Evolutionary conservation across 2,888 invertebrate species (phyloP).

Genomic region (Apomyelois bistriatella): DNA sequence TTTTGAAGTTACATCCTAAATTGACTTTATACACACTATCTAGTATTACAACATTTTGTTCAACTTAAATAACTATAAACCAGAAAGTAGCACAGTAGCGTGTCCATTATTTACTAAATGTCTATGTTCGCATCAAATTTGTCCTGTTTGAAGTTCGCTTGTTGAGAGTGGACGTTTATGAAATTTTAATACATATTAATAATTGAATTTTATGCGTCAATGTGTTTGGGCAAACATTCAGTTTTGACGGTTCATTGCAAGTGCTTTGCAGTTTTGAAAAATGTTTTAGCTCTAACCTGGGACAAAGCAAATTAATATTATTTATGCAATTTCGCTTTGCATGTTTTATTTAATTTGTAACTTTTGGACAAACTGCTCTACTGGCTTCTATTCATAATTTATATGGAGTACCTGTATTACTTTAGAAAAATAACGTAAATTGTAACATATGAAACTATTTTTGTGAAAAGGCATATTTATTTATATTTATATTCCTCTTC

Average conservation of each 20-base stretch:
- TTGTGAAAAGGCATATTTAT: too few species aligned
- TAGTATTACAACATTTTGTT: too few species aligned
- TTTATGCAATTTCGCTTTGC: conserved; percentile 1
- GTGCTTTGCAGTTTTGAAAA: neutral
- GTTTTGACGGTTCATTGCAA: neutral
- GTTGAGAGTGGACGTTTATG: neutral
- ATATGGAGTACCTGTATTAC: too few species aligned
- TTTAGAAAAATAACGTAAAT: too few species aligned
- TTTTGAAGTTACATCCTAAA: too few species aligned
- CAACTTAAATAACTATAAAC: too few species aligned
- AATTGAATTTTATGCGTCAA: conserved; percentile 7
- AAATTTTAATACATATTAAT: conserved; percentile 11
- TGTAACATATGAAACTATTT: too few species aligned
- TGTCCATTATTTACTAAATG: neutral
- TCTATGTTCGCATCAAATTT: neutral
- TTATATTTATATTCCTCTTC: too few species aligned
- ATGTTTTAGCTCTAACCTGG: neutral
- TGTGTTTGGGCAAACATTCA: conserved; percentile 4
- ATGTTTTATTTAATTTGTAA: neutral
- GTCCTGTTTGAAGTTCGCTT: neutral
- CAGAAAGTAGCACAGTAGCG: neutral
- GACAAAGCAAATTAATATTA: conserved; percentile 1
- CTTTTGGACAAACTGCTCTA: too few species aligned
- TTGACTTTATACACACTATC: too few species aligned
- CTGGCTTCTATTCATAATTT: too few species aligned